Base-by-base conservation (phyloP, 2,113 vertebrate genomes). In the Petromus typicus region DNA sequence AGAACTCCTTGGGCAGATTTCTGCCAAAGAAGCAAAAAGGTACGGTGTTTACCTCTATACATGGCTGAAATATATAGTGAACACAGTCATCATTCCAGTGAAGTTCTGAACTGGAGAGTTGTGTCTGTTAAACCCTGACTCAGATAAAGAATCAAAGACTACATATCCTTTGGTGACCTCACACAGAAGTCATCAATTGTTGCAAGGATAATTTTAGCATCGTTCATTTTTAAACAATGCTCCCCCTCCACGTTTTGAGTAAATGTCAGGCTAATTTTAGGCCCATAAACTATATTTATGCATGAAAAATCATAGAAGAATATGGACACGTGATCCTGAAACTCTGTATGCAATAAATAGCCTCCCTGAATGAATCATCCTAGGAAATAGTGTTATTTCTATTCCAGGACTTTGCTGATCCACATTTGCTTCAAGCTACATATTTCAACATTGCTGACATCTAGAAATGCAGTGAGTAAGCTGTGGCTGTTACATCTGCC, bases 311-410 rank as follows among this genome's bases (percentile, higher is more conserved):
- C 67, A 89, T 63, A 92, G 34, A 93, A 95, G 80, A 90, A 96
- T 97, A 93, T 54, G 30, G 69, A 34, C 91, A 93, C 4, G 1
- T 84, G 95, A 64, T 92, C 64, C 87, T 88, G 18, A 90, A 96
- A 88, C 43, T 59, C 63, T 79, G 78, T 27, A 48, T 64, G 85
- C 90, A 96, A 91, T 86, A 73, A 75, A 85, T 0, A 37, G 45
- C 1, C 10, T 56, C 59, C 63, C 30, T 95, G 17, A 51, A 95
- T 87, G 94, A 97, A 67, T 96, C 94, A 97, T 97, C 48, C 25
- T 43, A 85, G 82, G 86, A 96, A 97, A 93, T 61, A 67, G 73
- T 73, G 81, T 88, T 92, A 84, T 87, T 97, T 97, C 93, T 90
- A 84, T 97, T 94, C 89, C 69, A 51, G 22, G 91, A 51, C 34